Conservation (phyloP, 2,113 vertebrate species). For the Mungos mungo region DNA sequence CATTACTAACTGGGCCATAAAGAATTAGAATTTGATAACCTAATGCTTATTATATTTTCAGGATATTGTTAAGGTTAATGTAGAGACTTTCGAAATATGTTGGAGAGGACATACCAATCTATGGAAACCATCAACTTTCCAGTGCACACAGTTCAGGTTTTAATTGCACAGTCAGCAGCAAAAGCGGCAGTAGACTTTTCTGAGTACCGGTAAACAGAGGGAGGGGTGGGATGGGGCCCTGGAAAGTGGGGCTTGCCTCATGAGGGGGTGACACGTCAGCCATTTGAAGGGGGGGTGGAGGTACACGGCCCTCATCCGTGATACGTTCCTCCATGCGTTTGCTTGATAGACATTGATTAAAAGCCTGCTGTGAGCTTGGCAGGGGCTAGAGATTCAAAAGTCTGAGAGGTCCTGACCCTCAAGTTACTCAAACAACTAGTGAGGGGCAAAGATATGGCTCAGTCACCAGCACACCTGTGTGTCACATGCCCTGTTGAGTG, state of each 20-base stretch:
- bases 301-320: too few relatives aligned
- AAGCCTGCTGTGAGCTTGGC: background rate
- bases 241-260: background rate
- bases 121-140: background rate
- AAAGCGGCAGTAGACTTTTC: background rate
- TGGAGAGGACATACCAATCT: background rate
- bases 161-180: background rate
- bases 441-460: background rate
- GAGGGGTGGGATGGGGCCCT: background rate
- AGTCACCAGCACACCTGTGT: background rate
- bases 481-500: background rate
- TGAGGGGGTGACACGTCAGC: background rate
- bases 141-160: background rate
- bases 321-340: background rate
- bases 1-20: background rate
- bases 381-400: background rate
- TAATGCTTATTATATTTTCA: background rate
- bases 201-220: background rate
- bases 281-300: background rate
- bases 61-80: background rate
- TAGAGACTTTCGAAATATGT: background rate
- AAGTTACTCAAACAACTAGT: background rate
- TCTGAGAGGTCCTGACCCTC: background rate
- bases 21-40: background rate
- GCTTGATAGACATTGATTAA: background rate